Evolutionary conservation across 2,113 vertebrate species (phyloP).

Genomic region (Anhinga rufa): DNA sequence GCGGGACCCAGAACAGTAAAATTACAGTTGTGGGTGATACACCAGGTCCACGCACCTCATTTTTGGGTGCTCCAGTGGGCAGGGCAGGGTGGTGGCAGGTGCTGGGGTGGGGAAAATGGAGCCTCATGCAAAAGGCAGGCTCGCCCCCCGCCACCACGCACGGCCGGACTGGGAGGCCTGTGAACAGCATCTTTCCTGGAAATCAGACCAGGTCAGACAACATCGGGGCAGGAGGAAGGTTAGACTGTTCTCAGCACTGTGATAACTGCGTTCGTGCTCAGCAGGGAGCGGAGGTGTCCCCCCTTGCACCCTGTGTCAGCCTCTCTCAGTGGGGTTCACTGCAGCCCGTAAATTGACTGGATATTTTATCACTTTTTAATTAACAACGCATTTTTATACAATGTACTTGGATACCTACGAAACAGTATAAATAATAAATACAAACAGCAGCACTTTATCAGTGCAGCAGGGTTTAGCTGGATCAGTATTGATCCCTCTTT

Average conservation of each 20-base stretch:
- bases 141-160: accelerated
- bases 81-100: not conserved
- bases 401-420: not conserved
- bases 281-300: not conserved
- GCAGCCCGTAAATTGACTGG: not conserved
- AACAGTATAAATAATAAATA: constrained; percentile 31
- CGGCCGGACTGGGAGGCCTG: not conserved
- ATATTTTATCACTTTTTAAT: constrained; percentile 29
- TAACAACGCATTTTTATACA: not conserved
- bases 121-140: not conserved
- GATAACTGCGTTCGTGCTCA: not conserved
- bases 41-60: not conserved
- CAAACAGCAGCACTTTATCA: not conserved
- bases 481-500: constrained; percentile 4
- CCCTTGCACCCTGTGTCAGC: not conserved
- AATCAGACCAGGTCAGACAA: not conserved
- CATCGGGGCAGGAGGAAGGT: not conserved
- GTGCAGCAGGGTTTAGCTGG: not conserved
- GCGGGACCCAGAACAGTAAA: not conserved
- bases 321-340: not conserved
- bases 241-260: not conserved
- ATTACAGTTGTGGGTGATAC: not conserved
- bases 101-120: not conserved
- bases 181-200: not conserved
- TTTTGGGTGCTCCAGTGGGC: not conserved